Evolutionary conservation across 2,113 vertebrate species (phyloP).

Genomic region (Dinomys branickii): DNA sequence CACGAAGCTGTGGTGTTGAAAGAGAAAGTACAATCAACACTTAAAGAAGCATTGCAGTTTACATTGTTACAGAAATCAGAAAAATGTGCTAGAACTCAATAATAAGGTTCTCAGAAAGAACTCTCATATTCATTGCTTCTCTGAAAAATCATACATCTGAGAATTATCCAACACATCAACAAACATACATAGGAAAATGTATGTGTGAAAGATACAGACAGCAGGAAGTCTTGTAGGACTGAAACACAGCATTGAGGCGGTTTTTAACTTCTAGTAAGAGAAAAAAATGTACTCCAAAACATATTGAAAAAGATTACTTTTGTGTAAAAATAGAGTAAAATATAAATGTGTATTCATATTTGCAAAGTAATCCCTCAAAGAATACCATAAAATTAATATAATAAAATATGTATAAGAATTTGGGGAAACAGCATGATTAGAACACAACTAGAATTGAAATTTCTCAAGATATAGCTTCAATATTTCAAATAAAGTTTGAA

Average conservation of each 20-base stretch:
- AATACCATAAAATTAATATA: not conserved
- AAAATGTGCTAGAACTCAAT: not conserved
- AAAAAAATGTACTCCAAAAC: not conserved
- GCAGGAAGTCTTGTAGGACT: not conserved
- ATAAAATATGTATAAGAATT: not conserved
- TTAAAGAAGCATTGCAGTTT: not conserved
- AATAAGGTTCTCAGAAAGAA: not conserved
- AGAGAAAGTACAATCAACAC: not conserved
- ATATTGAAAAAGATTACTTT: not conserved
- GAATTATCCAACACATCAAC: not conserved
- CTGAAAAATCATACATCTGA: not conserved
- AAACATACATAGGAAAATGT: not conserved
- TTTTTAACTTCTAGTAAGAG: not conserved
- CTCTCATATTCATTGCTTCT: not conserved
- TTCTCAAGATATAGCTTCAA: not conserved
- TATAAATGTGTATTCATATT: not conserved
- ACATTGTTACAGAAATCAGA: not conserved
- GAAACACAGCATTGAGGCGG: not conserved
- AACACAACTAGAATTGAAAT: not conserved
- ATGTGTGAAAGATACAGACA: not conserved
- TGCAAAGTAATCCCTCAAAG: not conserved
- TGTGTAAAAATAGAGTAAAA: not conserved
- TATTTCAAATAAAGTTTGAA: not conserved
- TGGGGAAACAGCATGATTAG: not conserved
- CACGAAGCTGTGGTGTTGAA: not conserved